These are phyloP conservation scores for Acanthoscelides obtectus DNA, from an alignment of 2,888 invertebrate species.

Conservation along the genomic window DNA sequence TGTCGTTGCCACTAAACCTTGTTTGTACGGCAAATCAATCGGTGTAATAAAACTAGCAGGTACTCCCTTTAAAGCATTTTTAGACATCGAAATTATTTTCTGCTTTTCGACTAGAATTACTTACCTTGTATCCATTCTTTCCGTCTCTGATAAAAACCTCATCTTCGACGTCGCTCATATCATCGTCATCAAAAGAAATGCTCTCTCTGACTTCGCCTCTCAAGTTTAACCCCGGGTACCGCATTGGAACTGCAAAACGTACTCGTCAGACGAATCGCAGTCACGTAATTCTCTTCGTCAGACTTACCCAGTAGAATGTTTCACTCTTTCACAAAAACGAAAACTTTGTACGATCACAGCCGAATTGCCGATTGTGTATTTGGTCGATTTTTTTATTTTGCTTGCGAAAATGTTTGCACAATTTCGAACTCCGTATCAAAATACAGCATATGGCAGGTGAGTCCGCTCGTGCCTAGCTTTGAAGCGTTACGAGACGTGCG, in stretches of 20 bases:
- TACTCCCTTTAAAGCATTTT: too few species aligned
- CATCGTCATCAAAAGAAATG: constrained; percentile 61
- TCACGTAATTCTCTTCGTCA: neutral
- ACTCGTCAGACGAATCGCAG: neutral
- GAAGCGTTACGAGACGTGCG: neutral
- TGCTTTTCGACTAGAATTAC: neutral
- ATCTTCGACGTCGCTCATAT: constrained; percentile 70
- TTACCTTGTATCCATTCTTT: constrained; percentile 57
- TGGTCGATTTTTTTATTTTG: neutral
- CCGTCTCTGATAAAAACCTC: constrained; percentile 74
- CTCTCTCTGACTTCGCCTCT: constrained; percentile 63
- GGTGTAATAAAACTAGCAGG: neutral
- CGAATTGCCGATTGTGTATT: neutral
- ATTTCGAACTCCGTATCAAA: neutral
- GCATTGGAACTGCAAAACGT: constrained; percentile 12
- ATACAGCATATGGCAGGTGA: neutral
- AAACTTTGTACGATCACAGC: neutral
- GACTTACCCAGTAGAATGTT: neutral
- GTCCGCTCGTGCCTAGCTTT: neutral
- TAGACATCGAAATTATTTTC: neutral
- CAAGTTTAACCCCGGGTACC: constrained; percentile 55
- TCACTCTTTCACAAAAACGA: neutral
- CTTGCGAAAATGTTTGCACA: neutral
- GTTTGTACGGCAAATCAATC: neutral
- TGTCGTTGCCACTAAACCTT: neutral